Conservation (phyloP, 1,140 invertebrate genomes). For the Berghia stephanieae region DNA sequence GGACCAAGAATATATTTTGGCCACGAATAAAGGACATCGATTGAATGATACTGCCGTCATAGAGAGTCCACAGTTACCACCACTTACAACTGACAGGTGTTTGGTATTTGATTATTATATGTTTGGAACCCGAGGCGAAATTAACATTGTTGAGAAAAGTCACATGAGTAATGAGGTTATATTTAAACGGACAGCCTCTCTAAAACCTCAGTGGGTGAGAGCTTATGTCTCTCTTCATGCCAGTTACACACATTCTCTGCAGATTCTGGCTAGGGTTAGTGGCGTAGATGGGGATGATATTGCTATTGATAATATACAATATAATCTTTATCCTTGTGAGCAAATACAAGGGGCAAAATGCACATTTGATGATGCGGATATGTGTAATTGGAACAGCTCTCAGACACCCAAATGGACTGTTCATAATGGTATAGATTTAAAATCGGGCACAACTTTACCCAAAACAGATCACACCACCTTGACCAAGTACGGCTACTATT, state of each 20-base stretch:
- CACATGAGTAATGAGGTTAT: background rate
- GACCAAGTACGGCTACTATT: slow-evolving; percentile 54
- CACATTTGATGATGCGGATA: slow-evolving; percentile 52
- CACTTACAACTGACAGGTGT: slow-evolving; percentile 46
- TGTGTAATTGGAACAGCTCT: slow-evolving; percentile 53
- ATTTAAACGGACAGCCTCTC: slow-evolving; percentile 38
- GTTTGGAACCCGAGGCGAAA: slow-evolving; percentile 71
- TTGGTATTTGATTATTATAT: slow-evolving; percentile 78
- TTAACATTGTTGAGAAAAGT: background rate
- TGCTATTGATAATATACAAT: slow-evolving; percentile 64
- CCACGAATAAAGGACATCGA: slow-evolving; percentile 48
- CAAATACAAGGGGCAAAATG: slow-evolving; percentile 41
- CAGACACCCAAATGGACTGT: slow-evolving; percentile 58
- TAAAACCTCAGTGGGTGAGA: slow-evolving; percentile 45
- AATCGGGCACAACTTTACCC: slow-evolving; percentile 76
- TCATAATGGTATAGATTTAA: slow-evolving; percentile 45
- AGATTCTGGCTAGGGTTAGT: slow-evolving; percentile 44
- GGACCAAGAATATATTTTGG: slow-evolving; percentile 52
- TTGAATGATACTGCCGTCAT: slow-evolving; percentile 78
- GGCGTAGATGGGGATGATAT: slow-evolving; percentile 54
- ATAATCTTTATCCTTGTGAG: slow-evolving; percentile 48
- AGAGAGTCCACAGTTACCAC: slow-evolving; percentile 49
- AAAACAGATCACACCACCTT: slow-evolving; percentile 77
- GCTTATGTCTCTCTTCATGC: slow-evolving; percentile 34
- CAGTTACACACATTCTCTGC: slow-evolving; percentile 38